Percentiles rank a stretch among this genome's conserved stretches.
phyloP scores from a whole-genome alignment of 2,797 vertebrate genomes.

The Esox lucius region DNA sequence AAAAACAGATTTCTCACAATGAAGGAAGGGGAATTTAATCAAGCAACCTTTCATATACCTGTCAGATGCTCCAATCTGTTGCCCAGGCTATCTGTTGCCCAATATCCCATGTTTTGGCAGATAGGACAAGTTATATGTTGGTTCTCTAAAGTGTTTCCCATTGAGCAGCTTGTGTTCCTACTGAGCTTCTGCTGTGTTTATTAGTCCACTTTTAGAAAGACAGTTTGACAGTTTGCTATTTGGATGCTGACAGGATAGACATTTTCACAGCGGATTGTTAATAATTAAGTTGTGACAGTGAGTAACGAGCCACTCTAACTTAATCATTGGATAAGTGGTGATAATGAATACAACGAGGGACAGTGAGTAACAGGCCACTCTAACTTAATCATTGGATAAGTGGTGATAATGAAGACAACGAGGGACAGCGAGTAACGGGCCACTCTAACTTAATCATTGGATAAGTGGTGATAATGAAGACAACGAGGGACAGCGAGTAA shows the following conservation, averaged over 20 bases:
- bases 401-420: neutral
- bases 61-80: too few relatives aligned
- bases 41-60: too few relatives aligned
- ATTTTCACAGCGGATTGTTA: neutral
- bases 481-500: neutral
- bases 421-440: neutral
- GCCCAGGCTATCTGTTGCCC: too few relatives aligned
- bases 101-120: neutral
- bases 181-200: neutral
- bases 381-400: conserved; percentile 2
- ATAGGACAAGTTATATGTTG: neutral
- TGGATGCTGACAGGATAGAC: neutral
- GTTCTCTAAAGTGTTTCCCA: neutral
- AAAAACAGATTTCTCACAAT: too few relatives aligned
- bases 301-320: neutral
- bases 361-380: neutral
- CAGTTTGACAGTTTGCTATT: neutral
- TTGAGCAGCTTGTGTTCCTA: neutral
- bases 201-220: neutral
- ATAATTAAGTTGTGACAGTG: neutral
- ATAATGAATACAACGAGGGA: neutral
- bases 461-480: conserved; percentile 5
- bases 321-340: conserved; percentile 3
- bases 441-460: neutral
- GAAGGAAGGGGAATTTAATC: too few relatives aligned